These are phyloP conservation scores for Psilopsiagon aymara DNA, from an alignment of 2,113 vertebrate genomes.

Conservation along the genomic window DNA sequence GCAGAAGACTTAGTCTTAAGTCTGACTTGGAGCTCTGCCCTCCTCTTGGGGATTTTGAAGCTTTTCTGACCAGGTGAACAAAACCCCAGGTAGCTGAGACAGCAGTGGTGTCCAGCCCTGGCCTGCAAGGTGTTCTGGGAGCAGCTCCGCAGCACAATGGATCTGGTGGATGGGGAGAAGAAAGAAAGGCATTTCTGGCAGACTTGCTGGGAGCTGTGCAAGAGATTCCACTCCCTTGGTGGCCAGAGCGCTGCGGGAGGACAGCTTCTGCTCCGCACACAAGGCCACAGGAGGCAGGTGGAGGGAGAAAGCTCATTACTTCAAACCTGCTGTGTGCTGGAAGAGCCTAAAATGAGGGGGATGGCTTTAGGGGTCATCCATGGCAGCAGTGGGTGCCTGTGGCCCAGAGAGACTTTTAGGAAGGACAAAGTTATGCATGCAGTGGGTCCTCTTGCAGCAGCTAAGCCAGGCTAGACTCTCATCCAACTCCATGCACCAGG, in stretches of 20 bases:
- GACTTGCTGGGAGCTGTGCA: not conserved
- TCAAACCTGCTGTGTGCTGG: not conserved
- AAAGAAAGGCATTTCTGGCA: not conserved
- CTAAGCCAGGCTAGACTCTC: not conserved
- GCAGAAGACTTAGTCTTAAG: not conserved
- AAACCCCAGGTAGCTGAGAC: not conserved
- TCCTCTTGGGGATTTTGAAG: not conserved
- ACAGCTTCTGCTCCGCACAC: not conserved
- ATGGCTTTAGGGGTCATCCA: not conserved
- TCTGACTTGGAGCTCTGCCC: not conserved
- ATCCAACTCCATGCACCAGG: not conserved
- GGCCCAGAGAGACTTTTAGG: not conserved
- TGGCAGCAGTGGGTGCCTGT: not conserved
- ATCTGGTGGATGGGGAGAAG: fast-evolving
- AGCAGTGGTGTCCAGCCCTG: not conserved
- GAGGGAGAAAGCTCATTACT: not conserved
- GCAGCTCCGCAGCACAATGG: not conserved
- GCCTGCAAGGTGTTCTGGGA: not conserved
- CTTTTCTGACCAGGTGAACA: not conserved
- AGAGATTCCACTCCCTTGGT: not conserved
- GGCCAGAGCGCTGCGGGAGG: not conserved
- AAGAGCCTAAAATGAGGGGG: not conserved
- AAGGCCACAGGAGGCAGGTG: not conserved
- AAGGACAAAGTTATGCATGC: not conserved
- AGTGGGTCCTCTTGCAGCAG: not conserved